Evolutionary conservation across 2,797 vertebrate species (phyloP).

Genomic region (Gallinago solitaria): DNA sequence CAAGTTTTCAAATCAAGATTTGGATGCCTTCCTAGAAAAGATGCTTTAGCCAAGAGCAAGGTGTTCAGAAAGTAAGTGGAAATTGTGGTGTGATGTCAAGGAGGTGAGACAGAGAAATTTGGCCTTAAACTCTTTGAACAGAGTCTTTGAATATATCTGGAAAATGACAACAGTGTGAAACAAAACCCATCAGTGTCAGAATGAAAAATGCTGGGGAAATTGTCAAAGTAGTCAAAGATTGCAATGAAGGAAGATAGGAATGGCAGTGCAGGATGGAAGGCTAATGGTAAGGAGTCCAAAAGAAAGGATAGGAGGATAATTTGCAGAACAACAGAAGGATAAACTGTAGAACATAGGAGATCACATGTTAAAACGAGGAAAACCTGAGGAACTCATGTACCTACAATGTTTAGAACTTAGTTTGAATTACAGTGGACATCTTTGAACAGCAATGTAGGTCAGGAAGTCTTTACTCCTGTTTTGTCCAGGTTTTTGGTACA

Average conservation of each 20-base stretch:
- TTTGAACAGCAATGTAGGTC: background rate
- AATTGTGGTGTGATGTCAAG: background rate
- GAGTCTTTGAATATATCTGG: background rate
- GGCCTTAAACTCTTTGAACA: background rate
- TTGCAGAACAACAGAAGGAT: background rate
- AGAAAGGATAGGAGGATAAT: background rate
- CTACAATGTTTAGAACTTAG: background rate
- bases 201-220: background rate
- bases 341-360: background rate
- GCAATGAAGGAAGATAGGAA: background rate
- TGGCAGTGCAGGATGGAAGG: background rate
- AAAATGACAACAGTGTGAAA: background rate
- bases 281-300: background rate
- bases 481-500: background rate
- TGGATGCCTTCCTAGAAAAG: constrained; percentile 31
- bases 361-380: background rate
- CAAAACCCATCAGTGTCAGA: background rate
- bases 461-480: background rate
- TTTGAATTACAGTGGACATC: background rate
- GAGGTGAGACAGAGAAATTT: background rate
- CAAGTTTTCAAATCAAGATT: constrained; percentile 33
- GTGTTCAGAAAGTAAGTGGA: background rate
- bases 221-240: background rate
- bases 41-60: constrained; percentile 28
- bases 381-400: background rate